Evolutionary conservation across 2,888 invertebrate species (phyloP).

Genomic region (Macrosiphum euphorbiae): DNA sequence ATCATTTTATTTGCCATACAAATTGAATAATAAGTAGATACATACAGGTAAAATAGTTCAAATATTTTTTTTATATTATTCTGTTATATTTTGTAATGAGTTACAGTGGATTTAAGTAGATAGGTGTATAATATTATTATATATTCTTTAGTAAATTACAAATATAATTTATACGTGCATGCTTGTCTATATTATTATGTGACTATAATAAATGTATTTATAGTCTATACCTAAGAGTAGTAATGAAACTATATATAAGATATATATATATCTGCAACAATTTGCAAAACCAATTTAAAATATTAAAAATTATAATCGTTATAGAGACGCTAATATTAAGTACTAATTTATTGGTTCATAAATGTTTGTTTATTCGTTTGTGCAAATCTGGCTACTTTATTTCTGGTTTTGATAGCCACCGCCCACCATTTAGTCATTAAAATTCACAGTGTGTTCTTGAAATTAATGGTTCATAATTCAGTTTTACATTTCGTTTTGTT

Average conservation of each 20-base stretch:
- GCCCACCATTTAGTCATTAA: not conserved
- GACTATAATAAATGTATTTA: not conserved
- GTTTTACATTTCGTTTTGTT: not conserved
- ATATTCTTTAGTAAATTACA: not conserved
- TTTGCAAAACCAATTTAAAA: not conserved
- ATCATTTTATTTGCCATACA: not conserved
- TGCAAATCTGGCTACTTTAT: not conserved
- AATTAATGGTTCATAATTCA: slow-evolving; percentile 26
- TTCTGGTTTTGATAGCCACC: not conserved
- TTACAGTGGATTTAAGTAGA: not conserved
- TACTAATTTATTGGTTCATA: slow-evolving; percentile 20
- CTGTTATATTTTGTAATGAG: not conserved
- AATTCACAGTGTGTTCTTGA: not conserved
- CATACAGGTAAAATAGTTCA: not conserved
- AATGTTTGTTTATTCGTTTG: slow-evolving; percentile 1
- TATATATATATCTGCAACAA: not conserved
- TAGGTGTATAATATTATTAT: too few relatives aligned
- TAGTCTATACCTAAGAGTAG: not conserved
- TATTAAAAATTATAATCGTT: not conserved
- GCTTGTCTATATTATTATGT: not conserved
- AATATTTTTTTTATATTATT: not conserved
- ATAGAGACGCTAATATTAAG: not conserved
- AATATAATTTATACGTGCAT: not conserved
- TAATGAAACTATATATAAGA: not conserved
- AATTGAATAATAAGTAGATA: not conserved